Evolutionary conservation across 2,888 invertebrate genomes (phyloP), one percentile per base, ranked within the genome.

Genomic region (Rhimphoctona megacephalus): DNA sequence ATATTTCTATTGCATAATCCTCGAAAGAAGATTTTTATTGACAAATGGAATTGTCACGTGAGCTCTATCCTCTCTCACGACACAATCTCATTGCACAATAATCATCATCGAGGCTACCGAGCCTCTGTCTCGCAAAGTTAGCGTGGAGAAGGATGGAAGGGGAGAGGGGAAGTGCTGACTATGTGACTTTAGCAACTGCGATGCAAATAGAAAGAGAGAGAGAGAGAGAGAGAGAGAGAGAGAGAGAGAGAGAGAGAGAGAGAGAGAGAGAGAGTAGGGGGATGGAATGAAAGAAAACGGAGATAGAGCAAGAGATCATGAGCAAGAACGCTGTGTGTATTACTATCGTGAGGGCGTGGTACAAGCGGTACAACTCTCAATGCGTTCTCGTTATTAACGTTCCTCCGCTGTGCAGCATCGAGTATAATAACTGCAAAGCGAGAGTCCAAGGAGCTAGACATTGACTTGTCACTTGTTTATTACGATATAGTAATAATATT

Each of bases 391-490:
- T 87, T 87, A 87, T 87, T 87, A 87, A 87, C 81, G 85, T 85
- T 85, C 70, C 85, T 78, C 78, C 66, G 77, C 36, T 72, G 39
- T 57, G 52, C 69, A 73, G 57, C 57, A 78, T 73, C 72, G 36
- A 70, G 69, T 57, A 82, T 79, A 86, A 87, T 87, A 82, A 85
- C 81, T 70, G 78, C 79, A 69, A 83, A 76, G 57, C 70, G 57
- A 36, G 66, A 57, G 49, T 54, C 61, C 72, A 73, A 78, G 79
- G 79, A 87, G 81, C 81, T 57, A 81, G 79, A 79, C 46, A 84
- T 85, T 79, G 81, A 87, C 84, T 85, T 87, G 86, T 87, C 86
- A 87, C 86, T 87, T 87, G 85, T 85, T 85, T 76, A 78, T 85
- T 79, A 76, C 78, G 81, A 79, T 85, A 79, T 46, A 87, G 86